Conservation (phyloP, 1,140 invertebrate species). For the Drosophila funebris region DNA sequence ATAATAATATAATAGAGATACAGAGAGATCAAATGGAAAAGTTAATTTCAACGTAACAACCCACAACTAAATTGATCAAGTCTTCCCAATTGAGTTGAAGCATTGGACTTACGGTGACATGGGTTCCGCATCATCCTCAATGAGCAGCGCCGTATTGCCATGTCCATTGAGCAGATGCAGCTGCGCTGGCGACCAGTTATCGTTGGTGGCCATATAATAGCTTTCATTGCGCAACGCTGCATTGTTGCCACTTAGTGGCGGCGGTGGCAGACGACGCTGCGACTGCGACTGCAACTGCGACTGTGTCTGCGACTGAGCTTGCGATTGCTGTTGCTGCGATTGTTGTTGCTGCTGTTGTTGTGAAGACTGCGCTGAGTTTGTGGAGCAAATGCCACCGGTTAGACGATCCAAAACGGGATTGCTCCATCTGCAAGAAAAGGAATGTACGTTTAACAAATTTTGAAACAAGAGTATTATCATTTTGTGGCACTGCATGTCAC, state of each 20-base stretch:
- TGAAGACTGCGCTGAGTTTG: slow-evolving; percentile 60
- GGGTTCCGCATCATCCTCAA: slow-evolving; percentile 87
- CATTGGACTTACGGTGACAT: slow-evolving; percentile 73
- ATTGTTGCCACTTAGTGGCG: slow-evolving; percentile 56
- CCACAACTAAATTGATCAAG: no score
- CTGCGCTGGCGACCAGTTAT: slow-evolving; percentile 80
- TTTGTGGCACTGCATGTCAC: no score
- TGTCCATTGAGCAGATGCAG: slow-evolving; percentile 67
- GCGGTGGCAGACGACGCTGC: slow-evolving; percentile 50
- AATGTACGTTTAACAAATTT: no score
- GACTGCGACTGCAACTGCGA: slow-evolving; percentile 14
- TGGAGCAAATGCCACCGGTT: slow-evolving; percentile 87
- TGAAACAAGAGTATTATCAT: no score
- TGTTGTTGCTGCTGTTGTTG: slow-evolving; percentile 44
- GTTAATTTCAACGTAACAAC: no score
- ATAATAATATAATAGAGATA: neutral
- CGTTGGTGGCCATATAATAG: slow-evolving; percentile 91
- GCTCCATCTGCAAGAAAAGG: slow-evolving; percentile 80
- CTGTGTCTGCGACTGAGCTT: slow-evolving; percentile 27
- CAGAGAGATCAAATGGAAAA: neutral
- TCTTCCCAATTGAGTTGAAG: no score
- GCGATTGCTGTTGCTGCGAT: slow-evolving; percentile 48
- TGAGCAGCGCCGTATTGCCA: slow-evolving; percentile 85
- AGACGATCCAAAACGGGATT: slow-evolving; percentile 94
- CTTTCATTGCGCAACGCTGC: slow-evolving; percentile 90